These are phyloP conservation scores for Dicerorhinus sumatrensis DNA, from an alignment of 2,113 vertebrate genomes.

Conservation along the genomic window DNA sequence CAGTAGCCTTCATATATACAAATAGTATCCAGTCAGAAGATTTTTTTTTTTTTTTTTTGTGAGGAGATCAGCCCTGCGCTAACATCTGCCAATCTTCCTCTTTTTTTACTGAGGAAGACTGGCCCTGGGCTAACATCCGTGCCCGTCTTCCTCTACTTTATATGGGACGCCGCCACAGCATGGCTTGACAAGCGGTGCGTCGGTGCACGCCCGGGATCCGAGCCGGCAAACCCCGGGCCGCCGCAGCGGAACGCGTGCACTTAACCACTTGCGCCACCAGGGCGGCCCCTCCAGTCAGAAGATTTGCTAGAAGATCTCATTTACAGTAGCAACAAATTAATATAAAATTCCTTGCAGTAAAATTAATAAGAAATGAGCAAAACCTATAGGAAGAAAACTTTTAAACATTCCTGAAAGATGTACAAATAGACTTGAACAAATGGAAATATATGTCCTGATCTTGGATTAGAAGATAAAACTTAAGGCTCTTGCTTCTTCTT, in stretches of 20 bases:
- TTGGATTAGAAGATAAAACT: neutral
- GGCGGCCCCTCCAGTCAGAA: neutral
- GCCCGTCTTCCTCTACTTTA: too few relatives aligned
- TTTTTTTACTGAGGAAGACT: too few relatives aligned
- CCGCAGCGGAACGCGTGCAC: too few relatives aligned
- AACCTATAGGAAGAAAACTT: neutral
- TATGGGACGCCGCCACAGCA: too few relatives aligned
- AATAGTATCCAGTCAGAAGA: neutral
- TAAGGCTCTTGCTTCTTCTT: conserved; percentile 15
- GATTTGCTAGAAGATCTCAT: neutral
- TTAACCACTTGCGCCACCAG: too few relatives aligned
- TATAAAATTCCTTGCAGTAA: conserved; percentile 21
- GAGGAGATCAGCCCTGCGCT: too few relatives aligned
- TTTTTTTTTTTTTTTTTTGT: too few relatives aligned
- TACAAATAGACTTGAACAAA: conserved; percentile 34
- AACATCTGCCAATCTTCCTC: too few relatives aligned
- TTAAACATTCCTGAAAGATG: neutral
- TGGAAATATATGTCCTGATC: neutral
- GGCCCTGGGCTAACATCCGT: too few relatives aligned
- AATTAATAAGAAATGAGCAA: conserved; percentile 12
- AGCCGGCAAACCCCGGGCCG: too few relatives aligned
- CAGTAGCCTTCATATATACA: neutral
- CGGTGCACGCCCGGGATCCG: too few relatives aligned
- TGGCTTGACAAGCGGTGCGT: too few relatives aligned
- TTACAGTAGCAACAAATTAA: neutral